These are phyloP conservation scores for Zelostemma sp. DNA, from an alignment of 1,140 invertebrate species.

Conservation along the genomic window DNA sequence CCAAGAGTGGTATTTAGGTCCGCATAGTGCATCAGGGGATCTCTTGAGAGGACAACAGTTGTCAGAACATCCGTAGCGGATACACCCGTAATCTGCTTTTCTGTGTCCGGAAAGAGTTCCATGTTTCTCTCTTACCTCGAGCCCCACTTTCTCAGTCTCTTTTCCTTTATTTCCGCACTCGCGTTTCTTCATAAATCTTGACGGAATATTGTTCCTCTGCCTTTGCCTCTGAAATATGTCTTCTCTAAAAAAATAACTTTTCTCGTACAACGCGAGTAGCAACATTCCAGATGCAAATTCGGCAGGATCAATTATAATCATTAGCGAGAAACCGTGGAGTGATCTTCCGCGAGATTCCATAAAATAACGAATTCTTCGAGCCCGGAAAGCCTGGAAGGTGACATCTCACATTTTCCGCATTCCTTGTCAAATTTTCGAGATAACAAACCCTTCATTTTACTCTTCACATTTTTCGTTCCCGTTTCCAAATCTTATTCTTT, in stretches of 20 bases:
- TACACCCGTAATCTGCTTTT: conserved; percentile 50
- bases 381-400: conserved; percentile 16
- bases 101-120: conserved; percentile 38
- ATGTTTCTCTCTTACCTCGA: conserved; percentile 5
- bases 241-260: background rate
- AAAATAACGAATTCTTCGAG: conserved; percentile 18
- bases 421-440: conserved; percentile 16
- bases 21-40: conserved; percentile 46
- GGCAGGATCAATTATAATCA: background rate
- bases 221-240: background rate
- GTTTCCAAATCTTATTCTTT: conserved; percentile 25
- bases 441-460: background rate
- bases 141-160: background rate
- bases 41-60: conserved; percentile 44
- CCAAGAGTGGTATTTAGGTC: conserved; percentile 45
- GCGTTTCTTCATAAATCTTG: background rate
- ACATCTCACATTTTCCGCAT: conserved; percentile 18
- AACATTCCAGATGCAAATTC: background rate
- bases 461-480: conserved; percentile 14
- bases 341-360: conserved; percentile 16
- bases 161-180: conserved; percentile 1
- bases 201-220: background rate
- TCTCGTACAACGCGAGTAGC: no score
- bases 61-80: conserved; percentile 40
- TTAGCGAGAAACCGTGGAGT: background rate